Evolutionary conservation across 2,797 vertebrate species (phyloP), one percentile per base, ranked within the genome.

Genomic region (Sebastes umbrosus): DNA sequence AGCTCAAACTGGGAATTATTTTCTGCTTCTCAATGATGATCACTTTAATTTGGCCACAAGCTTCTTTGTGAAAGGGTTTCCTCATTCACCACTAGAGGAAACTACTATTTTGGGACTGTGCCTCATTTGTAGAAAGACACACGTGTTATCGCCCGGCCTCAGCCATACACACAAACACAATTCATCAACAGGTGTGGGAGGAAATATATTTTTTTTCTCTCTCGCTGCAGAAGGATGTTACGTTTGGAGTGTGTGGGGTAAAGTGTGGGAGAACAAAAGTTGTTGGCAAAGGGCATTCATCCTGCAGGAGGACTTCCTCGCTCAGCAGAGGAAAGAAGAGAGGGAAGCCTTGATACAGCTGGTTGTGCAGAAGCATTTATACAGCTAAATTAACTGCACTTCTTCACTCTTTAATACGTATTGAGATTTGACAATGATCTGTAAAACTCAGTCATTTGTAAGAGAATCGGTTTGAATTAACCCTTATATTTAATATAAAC

Each of bases 121-220:
- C 67, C 73, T 69, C 69, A 57, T 52, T 83, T 75, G 69, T 73
- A 89, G 77, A 90, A 87, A 92, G 88, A 85, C 65, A 89, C 66
- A 22, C 73, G 83, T 79, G 83, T 91, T 84, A 72, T 79, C 75
- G 64, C 86, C 75, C 69, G 11, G 63, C 65, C 75, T 83, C 80
- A 59, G 85, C 73, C 82, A 76, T 73, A 79, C 31, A 87, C 87
- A 90, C 83, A 82, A 82, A 87, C 84, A 89, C 85, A 90, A 88
- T 94, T 92, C 91, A 94, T 84, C 86, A 93, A 88, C 94, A 94
- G 94, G 92, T 95, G 93, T 93, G 82, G 75, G 88, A 92, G 87
- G 86, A 90, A 84, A 80, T 76, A 55, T 69, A 27, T 69, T 83
- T 64, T 71, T 64, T 46, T n/a, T 50, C 18, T 52, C 20, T 52